These are phyloP conservation scores for Anoplopoma fimbria DNA, from an alignment of 2,113 vertebrate genomes.

Conservation along the genomic window DNA sequence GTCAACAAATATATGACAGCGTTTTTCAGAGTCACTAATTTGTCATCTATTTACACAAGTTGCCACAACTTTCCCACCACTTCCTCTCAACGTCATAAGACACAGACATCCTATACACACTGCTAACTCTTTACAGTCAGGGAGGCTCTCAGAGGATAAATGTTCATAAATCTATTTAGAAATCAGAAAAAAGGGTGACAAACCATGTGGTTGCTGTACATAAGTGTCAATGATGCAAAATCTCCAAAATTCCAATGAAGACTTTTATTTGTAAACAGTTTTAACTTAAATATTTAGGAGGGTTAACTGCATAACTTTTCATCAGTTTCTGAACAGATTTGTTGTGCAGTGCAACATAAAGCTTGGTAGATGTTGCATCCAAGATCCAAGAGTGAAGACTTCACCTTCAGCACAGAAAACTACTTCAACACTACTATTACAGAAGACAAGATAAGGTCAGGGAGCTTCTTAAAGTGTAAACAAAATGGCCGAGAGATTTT, in stretches of 20 bases:
- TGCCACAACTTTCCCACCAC: neutral
- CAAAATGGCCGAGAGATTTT: neutral
- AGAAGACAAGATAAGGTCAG: neutral
- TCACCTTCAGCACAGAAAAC: neutral
- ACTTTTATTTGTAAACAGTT: neutral
- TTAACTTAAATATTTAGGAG: neutral
- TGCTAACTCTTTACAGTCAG: neutral
- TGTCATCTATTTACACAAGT: neutral
- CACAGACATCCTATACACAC: neutral
- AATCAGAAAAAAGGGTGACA: neutral
- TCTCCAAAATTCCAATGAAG: neutral
- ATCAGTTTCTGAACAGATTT: neutral
- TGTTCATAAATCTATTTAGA: neutral
- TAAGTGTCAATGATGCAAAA: neutral
- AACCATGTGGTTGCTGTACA: neutral
- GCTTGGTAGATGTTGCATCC: neutral
- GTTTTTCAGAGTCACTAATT: neutral
- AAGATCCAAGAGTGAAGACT: neutral
- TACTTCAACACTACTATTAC: neutral
- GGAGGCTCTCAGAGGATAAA: too few relatives aligned
- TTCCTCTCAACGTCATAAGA: neutral
- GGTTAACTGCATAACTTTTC: neutral
- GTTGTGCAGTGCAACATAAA: neutral
- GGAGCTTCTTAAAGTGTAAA: neutral
- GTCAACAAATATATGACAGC: neutral